Conservation (phyloP, 2,888 invertebrate genomes). For the Parelbella ahira region DNA sequence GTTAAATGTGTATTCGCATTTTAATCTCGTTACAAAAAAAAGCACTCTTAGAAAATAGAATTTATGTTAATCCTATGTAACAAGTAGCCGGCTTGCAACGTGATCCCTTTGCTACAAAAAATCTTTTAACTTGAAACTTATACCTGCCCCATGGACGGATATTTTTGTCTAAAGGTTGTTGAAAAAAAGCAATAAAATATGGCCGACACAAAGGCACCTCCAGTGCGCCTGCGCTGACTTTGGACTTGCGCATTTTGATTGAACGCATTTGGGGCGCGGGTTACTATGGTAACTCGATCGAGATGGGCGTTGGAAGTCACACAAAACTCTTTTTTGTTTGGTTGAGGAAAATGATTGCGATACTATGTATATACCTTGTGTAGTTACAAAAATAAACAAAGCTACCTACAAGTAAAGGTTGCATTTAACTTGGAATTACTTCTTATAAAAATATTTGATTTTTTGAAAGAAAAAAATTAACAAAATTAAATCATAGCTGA, state of each 20-base stretch:
- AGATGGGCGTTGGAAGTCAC: constrained; percentile 20
- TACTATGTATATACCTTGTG: not conserved
- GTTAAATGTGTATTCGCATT: no score
- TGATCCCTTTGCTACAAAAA: constrained; percentile 45
- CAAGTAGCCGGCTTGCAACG: constrained; percentile 27
- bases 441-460: no score
- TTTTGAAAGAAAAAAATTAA: no score
- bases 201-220: constrained; percentile 73
- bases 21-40: no score
- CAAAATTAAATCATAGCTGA: no score
- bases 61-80: constrained; percentile 37
- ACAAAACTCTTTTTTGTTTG: no score
- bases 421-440: no score
- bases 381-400: not conserved
- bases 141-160: constrained; percentile 76
- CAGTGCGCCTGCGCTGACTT: constrained; percentile 60
- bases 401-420: no score
- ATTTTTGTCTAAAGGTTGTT: constrained; percentile 60
- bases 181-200: constrained; percentile 69
- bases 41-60: constrained; percentile 1
- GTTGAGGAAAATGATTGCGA: constrained; percentile 2
- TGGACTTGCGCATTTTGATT: constrained; percentile 65
- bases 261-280: constrained; percentile 33
- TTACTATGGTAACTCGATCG: constrained; percentile 32
- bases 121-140: constrained; percentile 57